Percentiles rank a stretch among this genome's conserved stretches.
Evolutionary conservation across 92 coral and sea anemone species (phyloP).

Genomic region (Parazoanthus darwini): DNA sequence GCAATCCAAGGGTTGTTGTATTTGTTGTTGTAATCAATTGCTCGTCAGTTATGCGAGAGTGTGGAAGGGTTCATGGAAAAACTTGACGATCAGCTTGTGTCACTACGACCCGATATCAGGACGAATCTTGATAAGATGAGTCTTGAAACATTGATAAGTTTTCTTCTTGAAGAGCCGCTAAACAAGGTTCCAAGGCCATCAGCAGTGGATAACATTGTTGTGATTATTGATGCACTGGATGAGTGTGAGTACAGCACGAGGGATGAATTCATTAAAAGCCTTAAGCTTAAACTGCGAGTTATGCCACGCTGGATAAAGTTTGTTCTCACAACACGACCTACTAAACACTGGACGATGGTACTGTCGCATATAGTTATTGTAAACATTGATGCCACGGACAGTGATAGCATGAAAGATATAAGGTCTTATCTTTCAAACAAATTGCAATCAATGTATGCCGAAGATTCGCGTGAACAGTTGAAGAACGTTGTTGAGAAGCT

Average conservation of each 20-base stretch:
- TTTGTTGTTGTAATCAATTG: too few relatives aligned
- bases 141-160: not conserved
- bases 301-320: not conserved
- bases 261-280: not conserved
- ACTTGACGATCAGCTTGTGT: not conserved
- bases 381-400: not conserved
- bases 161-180: not conserved
- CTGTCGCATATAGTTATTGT: not conserved
- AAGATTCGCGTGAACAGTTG: not conserved
- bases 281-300: not conserved
- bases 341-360: not conserved
- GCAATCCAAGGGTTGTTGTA: not conserved
- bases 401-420: not conserved
- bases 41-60: not conserved
- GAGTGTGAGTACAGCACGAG: not conserved
- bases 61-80: constrained; percentile 1
- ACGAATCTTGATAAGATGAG: not conserved
- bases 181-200: not conserved
- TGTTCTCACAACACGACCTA: not conserved
- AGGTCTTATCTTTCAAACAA: not conserved
- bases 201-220: not conserved
- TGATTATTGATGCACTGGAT: not conserved
- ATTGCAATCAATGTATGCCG: not conserved
- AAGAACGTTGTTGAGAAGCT: not conserved
- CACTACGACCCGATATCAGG: not conserved